Percentiles rank a stretch among this genome's conserved stretches.
Evolutionary conservation across 2,113 vertebrate genomes (phyloP).

Genomic region (Motacilla alba): DNA sequence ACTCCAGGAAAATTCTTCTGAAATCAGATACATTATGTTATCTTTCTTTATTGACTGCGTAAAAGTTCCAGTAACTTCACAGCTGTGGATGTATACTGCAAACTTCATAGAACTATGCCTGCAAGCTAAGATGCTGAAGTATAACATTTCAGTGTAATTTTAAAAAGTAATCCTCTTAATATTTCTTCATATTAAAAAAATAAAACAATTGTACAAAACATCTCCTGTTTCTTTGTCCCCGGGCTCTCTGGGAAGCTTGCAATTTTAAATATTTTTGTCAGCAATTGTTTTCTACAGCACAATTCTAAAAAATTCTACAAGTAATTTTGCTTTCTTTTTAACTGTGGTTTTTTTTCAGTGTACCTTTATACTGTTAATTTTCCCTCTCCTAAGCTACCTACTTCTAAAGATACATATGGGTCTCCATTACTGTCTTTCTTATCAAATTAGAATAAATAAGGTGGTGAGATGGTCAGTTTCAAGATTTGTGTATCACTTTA

Average conservation of each 20-base stretch:
- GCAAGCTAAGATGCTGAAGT: neutral
- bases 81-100: neutral
- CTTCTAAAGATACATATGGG: neutral
- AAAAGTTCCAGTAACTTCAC: neutral
- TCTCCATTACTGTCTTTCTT: neutral
- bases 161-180: neutral
- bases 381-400: neutral
- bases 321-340: neutral
- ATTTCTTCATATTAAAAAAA: neutral
- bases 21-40: neutral
- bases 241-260: neutral
- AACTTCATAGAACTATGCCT: neutral
- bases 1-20: neutral
- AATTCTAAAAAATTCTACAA: neutral
- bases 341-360: fast-evolving
- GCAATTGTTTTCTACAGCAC: neutral
- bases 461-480: neutral
- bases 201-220: neutral
- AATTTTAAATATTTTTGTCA: neutral
- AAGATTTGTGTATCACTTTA: neutral
- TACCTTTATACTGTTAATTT: neutral
- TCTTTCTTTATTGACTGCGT: neutral
- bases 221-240: neutral
- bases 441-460: neutral
- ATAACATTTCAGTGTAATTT: neutral